Base-by-base conservation (phyloP, 2,797 vertebrate species). In the Smutsia temminckii region DNA sequence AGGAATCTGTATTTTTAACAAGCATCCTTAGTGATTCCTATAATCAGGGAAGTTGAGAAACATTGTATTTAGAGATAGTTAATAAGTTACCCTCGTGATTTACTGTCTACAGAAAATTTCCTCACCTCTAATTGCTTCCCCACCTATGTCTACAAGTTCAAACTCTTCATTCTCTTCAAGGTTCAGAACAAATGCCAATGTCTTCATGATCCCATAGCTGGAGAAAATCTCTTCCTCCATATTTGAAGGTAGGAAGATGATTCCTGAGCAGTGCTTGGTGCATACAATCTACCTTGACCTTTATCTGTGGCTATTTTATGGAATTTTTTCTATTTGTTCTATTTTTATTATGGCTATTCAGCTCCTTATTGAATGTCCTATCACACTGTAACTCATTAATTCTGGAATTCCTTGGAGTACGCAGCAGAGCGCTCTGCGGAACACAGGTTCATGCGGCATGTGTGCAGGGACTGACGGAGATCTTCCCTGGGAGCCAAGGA, bases 1-100 rank as follows among this genome's bases (percentile, higher is more conserved):
- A 95, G 95, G 79, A 95, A 95, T 95, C 74, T 89, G 46, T 85
- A 94, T 97, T 94, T 96, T 96, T 94, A 96, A 95, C 75, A 95
- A 94, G 94, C 79, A 96, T 81, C 42, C 25, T 78, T 53, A 75
- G 64, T 64, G 83, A 96, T 93, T 94, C 93, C 96, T 97, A 83
- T 97, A 96, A 97, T 97, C 83, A 95, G 59, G 75, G 75, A 96
- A 91, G 95, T 92, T 91, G 91, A 94, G 92, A 96, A 96, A 97
- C 89, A 93, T 94, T 96, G 46, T 89, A 95, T 46, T 97, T 97
- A 97, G 93, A 42, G 55, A 59, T 83, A 95, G 93, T 91, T 97
- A 97, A 91, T 95, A 95, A 83, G 80, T 68, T 94, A 89, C 57
- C 66, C 40, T 83, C 92, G 72, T 89, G 93, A 96, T 96, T 97